phyloP scores from a whole-genome alignment of 2,888 invertebrate genomes.

The Steinernema carpocapsae region DNA sequence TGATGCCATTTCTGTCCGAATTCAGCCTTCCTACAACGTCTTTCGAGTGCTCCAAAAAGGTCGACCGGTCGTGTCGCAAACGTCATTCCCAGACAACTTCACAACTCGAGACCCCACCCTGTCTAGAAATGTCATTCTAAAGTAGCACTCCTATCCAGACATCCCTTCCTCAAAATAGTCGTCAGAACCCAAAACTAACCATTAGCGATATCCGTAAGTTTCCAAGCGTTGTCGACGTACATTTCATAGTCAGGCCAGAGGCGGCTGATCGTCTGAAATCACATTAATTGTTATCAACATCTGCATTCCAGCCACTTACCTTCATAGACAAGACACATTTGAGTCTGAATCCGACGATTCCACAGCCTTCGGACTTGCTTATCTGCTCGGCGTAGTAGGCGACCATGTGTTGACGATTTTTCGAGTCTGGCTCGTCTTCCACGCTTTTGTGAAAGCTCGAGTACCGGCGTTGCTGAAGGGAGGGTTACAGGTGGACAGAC shows the following conservation, averaged over 20 bases:
- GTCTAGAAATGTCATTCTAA: no score
- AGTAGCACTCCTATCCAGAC: no score
- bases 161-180: no score
- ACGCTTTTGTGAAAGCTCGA: not conserved
- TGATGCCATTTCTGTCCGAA: no score
- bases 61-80: no score
- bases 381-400: slow-evolving; percentile 39
- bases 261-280: slow-evolving; percentile 36
- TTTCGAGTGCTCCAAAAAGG: no score
- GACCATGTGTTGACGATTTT: not conserved
- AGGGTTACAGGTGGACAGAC: no score
- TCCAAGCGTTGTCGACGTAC: slow-evolving; percentile 50
- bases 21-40: no score
- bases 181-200: not conserved
- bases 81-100: no score
- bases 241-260: slow-evolving; percentile 48
- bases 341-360: slow-evolving; percentile 44
- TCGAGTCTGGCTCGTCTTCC: not conserved
- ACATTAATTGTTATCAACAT: no score
- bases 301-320: no score
- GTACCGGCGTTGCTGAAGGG: not conserved
- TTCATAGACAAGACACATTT: slow-evolving; percentile 44
- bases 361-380: slow-evolving; percentile 45
- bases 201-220: slow-evolving; percentile 29
- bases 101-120: no score